A percentile compares a stretch with the other conserved stretches of the same genome.
Evolutionary conservation across 2,113 vertebrate genomes (phyloP).

Genomic region (Stigmatopora argus): DNA sequence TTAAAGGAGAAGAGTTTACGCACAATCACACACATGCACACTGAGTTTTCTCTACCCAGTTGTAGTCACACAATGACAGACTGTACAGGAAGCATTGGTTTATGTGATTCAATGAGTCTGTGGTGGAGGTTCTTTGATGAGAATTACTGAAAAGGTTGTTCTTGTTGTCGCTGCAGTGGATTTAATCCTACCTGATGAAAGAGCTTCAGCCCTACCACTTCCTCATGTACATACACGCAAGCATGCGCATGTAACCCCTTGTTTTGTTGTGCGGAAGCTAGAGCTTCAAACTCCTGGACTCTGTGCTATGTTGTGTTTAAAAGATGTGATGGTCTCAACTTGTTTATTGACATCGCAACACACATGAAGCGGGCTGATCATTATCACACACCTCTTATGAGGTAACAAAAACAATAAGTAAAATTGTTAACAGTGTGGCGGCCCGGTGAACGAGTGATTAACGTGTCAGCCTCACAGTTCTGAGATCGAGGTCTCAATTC

Average conservation of each 20-base stretch:
- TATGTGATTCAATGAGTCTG: slow-evolving; percentile 14
- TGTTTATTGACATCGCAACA: no score
- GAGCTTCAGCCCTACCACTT: slow-evolving; percentile 52
- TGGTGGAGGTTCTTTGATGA: slow-evolving; percentile 50
- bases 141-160: slow-evolving; percentile 47
- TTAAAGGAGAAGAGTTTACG: slow-evolving; percentile 46
- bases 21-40: slow-evolving; percentile 2
- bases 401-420: no score
- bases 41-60: slow-evolving; percentile 58
- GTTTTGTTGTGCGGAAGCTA: no score
- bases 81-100: slow-evolving; percentile 12
- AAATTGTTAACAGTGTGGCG: no score
- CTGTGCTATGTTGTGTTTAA: no score
- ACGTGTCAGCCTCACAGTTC: no score
- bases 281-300: no score
- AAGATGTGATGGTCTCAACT: no score
- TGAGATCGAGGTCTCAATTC: no score
- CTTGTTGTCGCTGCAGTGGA: slow-evolving; percentile 41
- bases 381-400: no score
- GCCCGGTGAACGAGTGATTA: no score
- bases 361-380: no score
- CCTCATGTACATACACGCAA: slow-evolving; percentile 27
- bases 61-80: slow-evolving; percentile 38
- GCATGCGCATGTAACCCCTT: neutral
- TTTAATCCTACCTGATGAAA: slow-evolving; percentile 62